A percentile compares a stretch with the other conserved stretches of the same genome.
These are phyloP conservation scores for Pseudonaja textilis DNA, from an alignment of 2,113 vertebrate species.

Conservation along the genomic window DNA sequence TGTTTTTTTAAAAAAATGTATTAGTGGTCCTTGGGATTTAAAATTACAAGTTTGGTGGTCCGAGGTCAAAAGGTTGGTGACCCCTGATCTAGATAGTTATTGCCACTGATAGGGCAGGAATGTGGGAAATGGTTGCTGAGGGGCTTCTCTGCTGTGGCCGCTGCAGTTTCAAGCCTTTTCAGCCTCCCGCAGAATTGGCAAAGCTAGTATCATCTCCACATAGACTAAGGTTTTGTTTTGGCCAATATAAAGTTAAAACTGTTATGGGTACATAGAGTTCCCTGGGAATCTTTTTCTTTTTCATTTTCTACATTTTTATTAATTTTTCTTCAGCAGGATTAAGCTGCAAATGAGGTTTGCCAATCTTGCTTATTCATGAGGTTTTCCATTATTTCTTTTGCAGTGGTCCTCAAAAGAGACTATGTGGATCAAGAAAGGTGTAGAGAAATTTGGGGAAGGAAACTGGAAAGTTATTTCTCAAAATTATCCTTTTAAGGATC, in stretches of 20 bases:
- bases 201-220: not conserved
- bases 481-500: slow-evolving; percentile 76
- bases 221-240: not conserved
- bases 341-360: not conserved
- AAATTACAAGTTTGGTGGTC: no score
- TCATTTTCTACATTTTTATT: not conserved
- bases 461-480: slow-evolving; percentile 80
- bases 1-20: no score
- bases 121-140: not conserved
- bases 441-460: slow-evolving; percentile 83
- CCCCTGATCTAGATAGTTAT: not conserved
- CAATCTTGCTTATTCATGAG: not conserved
- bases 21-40: no score
- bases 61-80: no score
- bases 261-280: not conserved
- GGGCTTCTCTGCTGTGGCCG: not conserved
- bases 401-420: slow-evolving; percentile 83
- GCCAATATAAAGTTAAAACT: not conserved
- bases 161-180: not conserved
- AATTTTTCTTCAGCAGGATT: not conserved
- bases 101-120: not conserved
- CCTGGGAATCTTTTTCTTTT: not conserved
- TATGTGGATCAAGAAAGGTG: slow-evolving; percentile 79
- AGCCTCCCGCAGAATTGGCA: no score
- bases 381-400: slow-evolving; percentile 19